Conservation (phyloP, 2,888 invertebrate genomes). For the Mythimna loreyi region DNA sequence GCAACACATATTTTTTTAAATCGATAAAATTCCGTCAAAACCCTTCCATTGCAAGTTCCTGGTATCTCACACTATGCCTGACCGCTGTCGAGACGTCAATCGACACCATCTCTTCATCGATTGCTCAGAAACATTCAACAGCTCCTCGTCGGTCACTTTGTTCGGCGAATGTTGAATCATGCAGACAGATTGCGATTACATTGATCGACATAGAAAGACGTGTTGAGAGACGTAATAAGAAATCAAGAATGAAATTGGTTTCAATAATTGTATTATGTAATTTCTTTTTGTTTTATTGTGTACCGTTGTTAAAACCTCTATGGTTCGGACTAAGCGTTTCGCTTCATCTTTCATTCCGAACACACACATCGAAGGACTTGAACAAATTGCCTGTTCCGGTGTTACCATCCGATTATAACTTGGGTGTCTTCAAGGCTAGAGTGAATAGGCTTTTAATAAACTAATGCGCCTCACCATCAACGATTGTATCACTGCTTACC, state of each 20-base stretch:
- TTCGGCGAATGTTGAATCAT: conserved; percentile 20
- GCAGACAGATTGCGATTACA: conserved; percentile 29
- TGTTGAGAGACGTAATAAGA: conserved; percentile 3
- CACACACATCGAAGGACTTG: too few relatives aligned
- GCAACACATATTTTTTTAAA: too few relatives aligned
- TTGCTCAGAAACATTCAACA: not conserved
- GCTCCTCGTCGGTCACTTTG: conserved; percentile 5
- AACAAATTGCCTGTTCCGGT: too few relatives aligned
- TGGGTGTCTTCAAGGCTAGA: too few relatives aligned
- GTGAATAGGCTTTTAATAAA: too few relatives aligned
- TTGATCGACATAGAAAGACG: not conserved
- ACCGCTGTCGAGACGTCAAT: conserved; percentile 19
- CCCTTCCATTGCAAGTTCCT: conserved; percentile 4
- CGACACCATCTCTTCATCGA: conserved; percentile 5
- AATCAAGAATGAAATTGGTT: not conserved
- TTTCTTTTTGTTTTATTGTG: not conserved
- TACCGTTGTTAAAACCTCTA: too few relatives aligned
- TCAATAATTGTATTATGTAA: conserved; percentile 1
- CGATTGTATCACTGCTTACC: too few relatives aligned
- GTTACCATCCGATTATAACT: too few relatives aligned
- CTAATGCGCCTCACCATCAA: too few relatives aligned
- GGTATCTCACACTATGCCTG: conserved; percentile 21
- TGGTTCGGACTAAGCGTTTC: too few relatives aligned
- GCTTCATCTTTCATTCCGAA: too few relatives aligned
- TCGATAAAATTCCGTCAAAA: too few relatives aligned